phyloP scores from a whole-genome alignment of 2,113 vertebrate species.

The Ciconia boyciana region DNA sequence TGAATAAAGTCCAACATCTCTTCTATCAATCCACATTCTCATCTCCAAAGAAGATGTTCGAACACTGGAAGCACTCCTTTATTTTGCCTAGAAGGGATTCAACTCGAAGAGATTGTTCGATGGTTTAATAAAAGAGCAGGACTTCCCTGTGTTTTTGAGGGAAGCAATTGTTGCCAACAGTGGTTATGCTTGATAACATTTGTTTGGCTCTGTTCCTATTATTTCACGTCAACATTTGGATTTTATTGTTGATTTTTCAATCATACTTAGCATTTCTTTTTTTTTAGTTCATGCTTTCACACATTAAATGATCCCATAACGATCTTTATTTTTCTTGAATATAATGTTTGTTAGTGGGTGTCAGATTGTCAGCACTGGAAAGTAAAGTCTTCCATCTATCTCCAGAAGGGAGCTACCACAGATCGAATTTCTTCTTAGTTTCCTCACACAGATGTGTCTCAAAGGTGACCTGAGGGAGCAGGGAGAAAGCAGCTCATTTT shows the following conservation, averaged over 20 bases:
- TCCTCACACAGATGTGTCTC: neutral
- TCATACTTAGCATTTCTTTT: neutral
- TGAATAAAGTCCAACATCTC: neutral
- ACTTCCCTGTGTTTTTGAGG: neutral
- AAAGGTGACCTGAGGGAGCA: conserved; percentile 1
- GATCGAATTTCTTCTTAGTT: neutral
- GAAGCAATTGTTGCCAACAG: neutral
- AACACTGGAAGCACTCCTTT: neutral
- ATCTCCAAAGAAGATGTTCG: neutral
- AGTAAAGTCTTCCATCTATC: neutral
- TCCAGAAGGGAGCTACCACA: neutral
- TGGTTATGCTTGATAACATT: neutral
- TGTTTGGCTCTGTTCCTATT: neutral
- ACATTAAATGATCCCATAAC: neutral
- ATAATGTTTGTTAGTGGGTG: neutral
- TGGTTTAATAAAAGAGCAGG: neutral
- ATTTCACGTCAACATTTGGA: neutral
- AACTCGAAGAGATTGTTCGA: neutral
- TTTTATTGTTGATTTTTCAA: conserved; percentile 16
- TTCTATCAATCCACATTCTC: neutral
- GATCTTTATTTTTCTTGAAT: neutral
- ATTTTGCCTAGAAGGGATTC: neutral
- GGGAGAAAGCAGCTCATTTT: conserved; percentile 1
- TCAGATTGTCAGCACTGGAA: neutral
- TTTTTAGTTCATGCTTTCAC: neutral